A percentile compares a stretch with the other conserved stretches of the same genome.
Evolutionary conservation across 2,888 invertebrate species (phyloP).

Genomic region (Pyrrhia umbra): DNA sequence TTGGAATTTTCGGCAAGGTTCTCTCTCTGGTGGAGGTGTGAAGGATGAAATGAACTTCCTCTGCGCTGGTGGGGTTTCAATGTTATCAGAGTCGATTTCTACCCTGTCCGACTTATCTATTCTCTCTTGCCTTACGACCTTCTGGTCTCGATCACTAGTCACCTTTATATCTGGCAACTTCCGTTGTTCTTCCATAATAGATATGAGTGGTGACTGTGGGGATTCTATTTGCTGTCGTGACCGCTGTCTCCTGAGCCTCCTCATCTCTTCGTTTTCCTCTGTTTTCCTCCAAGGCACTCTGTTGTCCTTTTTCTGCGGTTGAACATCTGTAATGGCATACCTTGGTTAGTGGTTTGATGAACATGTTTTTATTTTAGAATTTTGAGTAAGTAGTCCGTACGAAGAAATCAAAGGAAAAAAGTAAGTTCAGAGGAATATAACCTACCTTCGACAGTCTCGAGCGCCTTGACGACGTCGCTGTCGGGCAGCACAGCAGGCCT

Average conservation of each 20-base stretch:
- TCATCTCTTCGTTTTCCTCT: constrained; percentile 92
- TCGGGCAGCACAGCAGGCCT: constrained; percentile 94
- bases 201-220: constrained; percentile 82
- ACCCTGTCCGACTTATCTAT: constrained; percentile 90
- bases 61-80: constrained; percentile 96
- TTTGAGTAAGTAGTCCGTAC: too few species aligned
- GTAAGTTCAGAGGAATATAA: background rate
- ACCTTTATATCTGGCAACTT: constrained; percentile 87
- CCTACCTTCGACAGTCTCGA: constrained; percentile 96
- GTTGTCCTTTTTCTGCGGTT: constrained; percentile 93
- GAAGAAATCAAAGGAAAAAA: too few species aligned
- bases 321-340: constrained; percentile 89
- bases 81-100: constrained; percentile 97
- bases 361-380: too few species aligned
- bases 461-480: constrained; percentile 95
- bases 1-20: constrained; percentile 90
- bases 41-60: constrained; percentile 90
- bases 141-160: constrained; percentile 72
- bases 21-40: constrained; percentile 91
- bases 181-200: constrained; percentile 92
- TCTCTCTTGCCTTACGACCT: constrained; percentile 63
- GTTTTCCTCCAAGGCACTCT: constrained; percentile 94
- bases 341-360: background rate
- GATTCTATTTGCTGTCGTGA: constrained; percentile 87
- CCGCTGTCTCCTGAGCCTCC: constrained; percentile 90